Base-by-base conservation (phyloP, 2,113 vertebrate genomes). In the Saimiri boliviensis region DNA sequence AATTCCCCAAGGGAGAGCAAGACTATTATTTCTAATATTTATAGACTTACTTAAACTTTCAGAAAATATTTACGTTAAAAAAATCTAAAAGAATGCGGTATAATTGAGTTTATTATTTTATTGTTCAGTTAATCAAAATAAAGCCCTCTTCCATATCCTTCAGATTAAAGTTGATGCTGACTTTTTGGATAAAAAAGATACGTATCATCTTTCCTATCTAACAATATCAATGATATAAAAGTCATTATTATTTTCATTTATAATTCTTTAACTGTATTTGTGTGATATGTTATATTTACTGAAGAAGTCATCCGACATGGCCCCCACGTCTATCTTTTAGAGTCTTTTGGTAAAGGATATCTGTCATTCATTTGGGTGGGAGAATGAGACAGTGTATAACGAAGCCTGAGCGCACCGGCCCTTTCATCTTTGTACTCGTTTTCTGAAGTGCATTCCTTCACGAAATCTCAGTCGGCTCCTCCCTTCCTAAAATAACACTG, bases 361-460 rank as follows among this genome's bases (percentile, higher is more conserved):
- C 42, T 85, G 74, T 63, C 91, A 21, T 70, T 92, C 73, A 58
- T 71, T 49, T 68, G 63, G 52, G 47, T 3, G 25, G 10, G 30
- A 93, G 40, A 60, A 85, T 8, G 52, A 70, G 60, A 20, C 58
- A 47, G 35, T 13, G 3, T 6, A 2, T 76, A 74, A 76, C 82
- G 85, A 88, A 56, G 68, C 47, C 76, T 45, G 47, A 40, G 23
- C 84, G 66, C 54, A 79, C 35, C 35, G 0, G 5, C 71, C 32
- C 95, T 80, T 96, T 96, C 89, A 80, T 91, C 93, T 87, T 27
- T 37, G 16, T 14, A 37, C 80, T 92, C 89, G 47, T 54, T 95
- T 93, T 95, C 93, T 92, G 74, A 97, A 96, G 89, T 80, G 23
- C 94, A 95, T 97, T 95, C 94, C 95, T 97, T 94, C 92, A 40